Conservation (phyloP, 2,113 vertebrate genomes). For the Microtus ochrogaster region DNA sequence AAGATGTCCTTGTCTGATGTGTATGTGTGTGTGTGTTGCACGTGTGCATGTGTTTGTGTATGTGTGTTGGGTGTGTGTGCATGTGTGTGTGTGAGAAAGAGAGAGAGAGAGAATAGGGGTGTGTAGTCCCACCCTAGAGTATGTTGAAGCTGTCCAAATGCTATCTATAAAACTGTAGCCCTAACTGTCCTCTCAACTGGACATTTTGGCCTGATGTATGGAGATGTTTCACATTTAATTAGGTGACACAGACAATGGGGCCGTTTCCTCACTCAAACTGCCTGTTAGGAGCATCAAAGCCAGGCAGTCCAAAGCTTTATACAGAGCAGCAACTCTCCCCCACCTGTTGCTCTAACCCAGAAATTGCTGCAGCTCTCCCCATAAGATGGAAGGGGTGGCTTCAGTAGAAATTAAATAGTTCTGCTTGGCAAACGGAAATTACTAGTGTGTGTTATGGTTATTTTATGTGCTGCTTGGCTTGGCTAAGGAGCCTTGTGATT, state of each 20-base stretch:
- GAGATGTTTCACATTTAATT: not conserved
- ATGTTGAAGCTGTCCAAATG: accelerated
- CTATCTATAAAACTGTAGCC: not conserved
- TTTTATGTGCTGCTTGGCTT: not conserved
- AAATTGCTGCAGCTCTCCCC: not conserved
- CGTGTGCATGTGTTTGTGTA: too few species aligned
- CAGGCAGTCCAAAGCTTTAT: not conserved
- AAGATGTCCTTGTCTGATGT: too few species aligned
- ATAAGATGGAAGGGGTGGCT: not conserved
- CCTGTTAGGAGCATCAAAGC: not conserved
- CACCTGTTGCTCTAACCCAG: not conserved
- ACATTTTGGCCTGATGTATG: too few species aligned
- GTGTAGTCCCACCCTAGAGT: too few species aligned
- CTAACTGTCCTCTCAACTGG: too few species aligned
- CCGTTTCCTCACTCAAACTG: not conserved
- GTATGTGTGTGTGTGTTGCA: too few species aligned
- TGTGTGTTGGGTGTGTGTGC: too few species aligned
- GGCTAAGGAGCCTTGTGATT: not conserved
- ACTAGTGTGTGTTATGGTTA: not conserved
- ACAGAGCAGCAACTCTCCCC: not conserved
- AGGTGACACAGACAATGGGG: not conserved
- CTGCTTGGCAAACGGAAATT: not conserved
- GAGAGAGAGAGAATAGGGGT: too few species aligned
- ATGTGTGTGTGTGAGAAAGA: too few species aligned
- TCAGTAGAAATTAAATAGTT: not conserved